Evolutionary conservation across 2,113 vertebrate species (phyloP), one percentile per base, ranked within the genome.

Genomic region (Notarius quadriscutis): DNA sequence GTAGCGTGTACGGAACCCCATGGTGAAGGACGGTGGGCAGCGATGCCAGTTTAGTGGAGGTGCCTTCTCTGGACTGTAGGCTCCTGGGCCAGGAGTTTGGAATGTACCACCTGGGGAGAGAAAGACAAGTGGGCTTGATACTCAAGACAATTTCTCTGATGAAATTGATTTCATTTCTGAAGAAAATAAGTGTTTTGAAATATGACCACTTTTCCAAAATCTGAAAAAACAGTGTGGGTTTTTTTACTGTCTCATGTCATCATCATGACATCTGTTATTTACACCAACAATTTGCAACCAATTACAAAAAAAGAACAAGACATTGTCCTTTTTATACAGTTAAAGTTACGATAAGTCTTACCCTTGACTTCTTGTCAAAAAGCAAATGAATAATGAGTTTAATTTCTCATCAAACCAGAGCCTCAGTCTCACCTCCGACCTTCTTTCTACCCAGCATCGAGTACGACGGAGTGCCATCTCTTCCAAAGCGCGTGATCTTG

Each of bases 401-500:
- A 60, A 25, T 48, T 55, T 69, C n/a, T 34, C 50, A 84, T 62
- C 22, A 67, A 63, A 81, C 69, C 72, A 60, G 34, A 71, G 9
- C 10, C 30, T 30, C 18, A 7, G 17, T 75, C 86, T 87, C 57
- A 81, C 96, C 91, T 89, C 94, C 93, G 1, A 67, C 51, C 87
- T 93, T 94, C 22, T 90, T 92, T 86, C 96, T 92, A 17, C 96
- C 96, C 84, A 95, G 89, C 50, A 98, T 97, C 30, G 97, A 97
- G 90, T 95, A 98, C 4, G 97, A 95, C 0, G 97, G 97, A 0
- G 94, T 94, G 18, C 94, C 93, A 77, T 91, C 95, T 22, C 94
- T 94, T 48, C 97, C 97, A 25, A 97, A 97, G 5, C 97, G 96
- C 0, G 97, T 98, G 25, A 97, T 88, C 25, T 94, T 96, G 0